These are phyloP conservation scores for Drosophila pseudoobscura DNA, from an alignment of 1,140 invertebrate genomes.

Conservation along the genomic window DNA sequence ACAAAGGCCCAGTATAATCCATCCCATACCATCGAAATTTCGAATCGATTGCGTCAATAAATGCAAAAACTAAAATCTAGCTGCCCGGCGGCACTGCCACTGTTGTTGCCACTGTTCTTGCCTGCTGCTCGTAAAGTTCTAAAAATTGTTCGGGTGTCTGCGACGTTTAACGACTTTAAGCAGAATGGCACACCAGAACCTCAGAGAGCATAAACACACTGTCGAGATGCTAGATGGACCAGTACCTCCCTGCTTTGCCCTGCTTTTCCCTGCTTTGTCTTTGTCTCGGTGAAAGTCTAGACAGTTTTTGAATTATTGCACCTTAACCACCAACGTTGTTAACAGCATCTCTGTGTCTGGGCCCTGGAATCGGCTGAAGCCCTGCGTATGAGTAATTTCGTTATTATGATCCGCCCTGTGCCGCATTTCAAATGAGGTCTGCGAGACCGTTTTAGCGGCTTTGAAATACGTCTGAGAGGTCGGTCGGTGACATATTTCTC, in stretches of 20 bases:
- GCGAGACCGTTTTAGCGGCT: slow-evolving; percentile 25
- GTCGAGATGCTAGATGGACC: slow-evolving; percentile 33
- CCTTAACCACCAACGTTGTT: slow-evolving; percentile 23
- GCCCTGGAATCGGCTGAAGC: slow-evolving; percentile 58
- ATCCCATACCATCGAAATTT: slow-evolving; percentile 33
- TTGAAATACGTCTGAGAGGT: slow-evolving; percentile 6
- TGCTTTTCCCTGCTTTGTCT: slow-evolving; percentile 25
- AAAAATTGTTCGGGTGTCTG: slow-evolving; percentile 42
- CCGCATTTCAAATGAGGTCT: slow-evolving; percentile 54
- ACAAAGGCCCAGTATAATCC: slow-evolving; percentile 63
- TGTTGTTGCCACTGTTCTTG: slow-evolving; percentile 27
- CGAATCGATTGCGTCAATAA: slow-evolving; percentile 79
- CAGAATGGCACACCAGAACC: slow-evolving; percentile 47
- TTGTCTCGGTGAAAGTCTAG: slow-evolving; percentile 61
- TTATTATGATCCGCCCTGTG: slow-evolving; percentile 54
- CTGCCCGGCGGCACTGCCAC: not conserved
- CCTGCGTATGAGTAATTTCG: slow-evolving; percentile 75
- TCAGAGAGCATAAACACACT: slow-evolving; percentile 51
- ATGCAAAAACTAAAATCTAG: slow-evolving; percentile 50
- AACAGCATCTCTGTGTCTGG: slow-evolving; percentile 37
- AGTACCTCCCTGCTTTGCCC: slow-evolving; percentile 22
- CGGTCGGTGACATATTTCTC: slow-evolving; percentile 19
- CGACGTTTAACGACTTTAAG: slow-evolving; percentile 67
- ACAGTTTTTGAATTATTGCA: slow-evolving; percentile 68
- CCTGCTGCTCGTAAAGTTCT: slow-evolving; percentile 60